Evolutionary conservation across 2,888 invertebrate species (phyloP).

Genomic region (Cantharis nigra): DNA sequence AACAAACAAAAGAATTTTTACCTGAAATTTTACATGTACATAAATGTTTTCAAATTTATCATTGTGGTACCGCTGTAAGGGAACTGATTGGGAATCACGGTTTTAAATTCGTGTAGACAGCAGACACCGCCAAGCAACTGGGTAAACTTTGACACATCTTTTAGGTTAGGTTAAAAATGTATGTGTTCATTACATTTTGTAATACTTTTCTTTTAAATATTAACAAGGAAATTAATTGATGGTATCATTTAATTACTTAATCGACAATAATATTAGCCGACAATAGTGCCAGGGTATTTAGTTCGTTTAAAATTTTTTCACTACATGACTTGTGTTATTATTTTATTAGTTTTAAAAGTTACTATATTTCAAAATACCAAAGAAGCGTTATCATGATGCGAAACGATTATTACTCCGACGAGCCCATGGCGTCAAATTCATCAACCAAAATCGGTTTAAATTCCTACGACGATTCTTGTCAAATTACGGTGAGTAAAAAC

Average conservation of each 20-base stretch:
- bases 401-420: constrained; percentile 8
- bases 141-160: background rate
- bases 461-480: constrained; percentile 30
- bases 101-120: too few relatives aligned
- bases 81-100: too few relatives aligned
- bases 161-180: background rate
- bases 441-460: constrained; percentile 6
- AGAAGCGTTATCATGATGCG: constrained; percentile 14
- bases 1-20: too few relatives aligned
- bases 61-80: too few relatives aligned
- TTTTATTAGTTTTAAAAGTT: background rate
- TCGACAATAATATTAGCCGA: background rate
- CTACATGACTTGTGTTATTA: background rate
- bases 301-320: background rate
- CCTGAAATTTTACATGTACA: too few relatives aligned
- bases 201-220: background rate
- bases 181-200: background rate
- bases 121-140: too few relatives aligned
- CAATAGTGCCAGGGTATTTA: background rate
- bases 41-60: too few relatives aligned
- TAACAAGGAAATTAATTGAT: background rate
- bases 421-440: constrained; percentile 13
- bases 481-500: constrained; percentile 29
- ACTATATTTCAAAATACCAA: background rate
- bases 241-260: background rate